These are phyloP conservation scores for Scrobipalpa atriplicella DNA, from an alignment of 2,888 invertebrate species.

Conservation along the genomic window DNA sequence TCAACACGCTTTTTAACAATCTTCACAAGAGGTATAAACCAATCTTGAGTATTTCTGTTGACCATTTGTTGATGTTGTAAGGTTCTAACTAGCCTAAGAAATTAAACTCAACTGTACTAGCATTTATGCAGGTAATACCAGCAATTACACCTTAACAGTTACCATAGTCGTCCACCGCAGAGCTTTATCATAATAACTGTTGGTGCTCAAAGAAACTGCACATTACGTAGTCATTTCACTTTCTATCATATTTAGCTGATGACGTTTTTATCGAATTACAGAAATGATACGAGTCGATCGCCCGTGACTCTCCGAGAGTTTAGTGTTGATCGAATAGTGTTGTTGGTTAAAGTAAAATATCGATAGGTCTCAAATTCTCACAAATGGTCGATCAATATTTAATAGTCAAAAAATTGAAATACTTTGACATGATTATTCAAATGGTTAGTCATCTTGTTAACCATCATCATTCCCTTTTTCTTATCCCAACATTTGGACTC, in stretches of 20 bases:
- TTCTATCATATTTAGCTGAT: conserved; percentile 26
- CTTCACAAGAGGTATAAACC: too few relatives aligned
- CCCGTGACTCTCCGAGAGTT: conserved; percentile 20
- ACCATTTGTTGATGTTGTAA: background rate
- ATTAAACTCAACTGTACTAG: conserved; percentile 5
- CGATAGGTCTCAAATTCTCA: background rate
- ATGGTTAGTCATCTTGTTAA: too few relatives aligned
- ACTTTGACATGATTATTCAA: too few relatives aligned
- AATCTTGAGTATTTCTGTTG: background rate
- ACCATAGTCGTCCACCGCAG: conserved; percentile 8
- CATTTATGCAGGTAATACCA: conserved; percentile 1
- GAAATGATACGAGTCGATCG: conserved; percentile 14
- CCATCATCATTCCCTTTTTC: too few relatives aligned
- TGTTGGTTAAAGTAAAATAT: background rate
- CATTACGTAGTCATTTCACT: conserved; percentile 28
- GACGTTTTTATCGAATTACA: conserved; percentile 31
- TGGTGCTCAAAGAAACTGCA: conserved; percentile 15
- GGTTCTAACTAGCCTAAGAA: background rate
- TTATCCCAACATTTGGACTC: too few relatives aligned
- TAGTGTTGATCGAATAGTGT: background rate
- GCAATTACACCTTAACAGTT: conserved; percentile 12
- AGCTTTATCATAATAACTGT: conserved; percentile 26
- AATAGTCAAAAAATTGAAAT: too few relatives aligned
- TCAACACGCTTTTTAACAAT: too few relatives aligned
- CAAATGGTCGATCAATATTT: too few relatives aligned